Conservation (phyloP, 2,797 vertebrate genomes). For the Muraenolepis orangiensis region DNA sequence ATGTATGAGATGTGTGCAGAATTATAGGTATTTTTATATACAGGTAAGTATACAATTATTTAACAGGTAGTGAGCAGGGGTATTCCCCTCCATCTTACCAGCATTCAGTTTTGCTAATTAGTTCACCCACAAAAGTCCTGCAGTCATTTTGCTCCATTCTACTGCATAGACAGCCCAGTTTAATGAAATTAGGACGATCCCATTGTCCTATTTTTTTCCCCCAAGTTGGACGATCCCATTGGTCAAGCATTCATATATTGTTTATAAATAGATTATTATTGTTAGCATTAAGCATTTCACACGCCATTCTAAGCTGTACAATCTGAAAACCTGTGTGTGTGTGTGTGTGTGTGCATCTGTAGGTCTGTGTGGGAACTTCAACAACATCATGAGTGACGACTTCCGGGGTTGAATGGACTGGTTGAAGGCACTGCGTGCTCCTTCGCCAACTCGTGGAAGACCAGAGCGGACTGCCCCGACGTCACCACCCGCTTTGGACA, state of each 20-base stretch:
- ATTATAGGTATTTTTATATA: too few relatives aligned
- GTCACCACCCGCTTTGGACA: constrained; percentile 65
- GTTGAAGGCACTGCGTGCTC: constrained; percentile 77
- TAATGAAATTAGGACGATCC: too few relatives aligned
- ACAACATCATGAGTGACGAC: constrained; percentile 78
- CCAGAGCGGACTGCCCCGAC: constrained; percentile 69
- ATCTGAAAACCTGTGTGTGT: background rate
- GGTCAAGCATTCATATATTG: background rate
- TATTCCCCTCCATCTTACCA: too few relatives aligned
- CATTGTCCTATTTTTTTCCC: too few relatives aligned
- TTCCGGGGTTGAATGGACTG: constrained; percentile 75
- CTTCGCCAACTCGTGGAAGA: constrained; percentile 83
- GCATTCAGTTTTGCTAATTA: too few relatives aligned
- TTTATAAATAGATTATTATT: background rate
- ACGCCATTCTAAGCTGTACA: background rate
- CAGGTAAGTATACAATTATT: too few relatives aligned
- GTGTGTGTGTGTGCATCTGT: background rate
- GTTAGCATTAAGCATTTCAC: background rate
- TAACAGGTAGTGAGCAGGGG: too few relatives aligned
- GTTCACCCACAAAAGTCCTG: too few relatives aligned
- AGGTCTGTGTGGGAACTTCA: constrained; percentile 90
- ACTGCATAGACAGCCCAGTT: too few relatives aligned
- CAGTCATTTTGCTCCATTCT: too few relatives aligned
- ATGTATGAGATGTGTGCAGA: too few relatives aligned
- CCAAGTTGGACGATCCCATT: too few relatives aligned